phyloP scores from a whole-genome alignment of 2,797 vertebrate species.

The Lepidocolaptes lacrymiger region DNA sequence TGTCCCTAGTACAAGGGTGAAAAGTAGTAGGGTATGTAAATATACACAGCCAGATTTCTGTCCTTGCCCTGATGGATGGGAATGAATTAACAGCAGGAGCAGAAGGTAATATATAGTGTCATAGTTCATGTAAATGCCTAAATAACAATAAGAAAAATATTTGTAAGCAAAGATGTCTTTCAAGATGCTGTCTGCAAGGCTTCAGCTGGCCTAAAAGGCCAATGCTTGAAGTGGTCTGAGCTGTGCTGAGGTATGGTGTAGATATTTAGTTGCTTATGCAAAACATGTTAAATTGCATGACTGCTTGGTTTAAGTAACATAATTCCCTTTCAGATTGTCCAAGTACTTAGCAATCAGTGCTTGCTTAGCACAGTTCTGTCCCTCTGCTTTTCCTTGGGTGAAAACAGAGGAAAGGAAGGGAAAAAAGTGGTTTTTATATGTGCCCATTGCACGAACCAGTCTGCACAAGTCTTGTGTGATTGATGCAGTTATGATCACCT shows the following conservation, averaged over 20 bases:
- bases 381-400: background rate
- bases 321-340: slow-evolving; percentile 7
- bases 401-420: background rate
- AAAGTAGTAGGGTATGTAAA: background rate
- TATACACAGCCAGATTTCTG: background rate
- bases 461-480: background rate
- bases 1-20: background rate
- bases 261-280: background rate
- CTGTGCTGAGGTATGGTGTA: background rate
- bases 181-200: background rate
- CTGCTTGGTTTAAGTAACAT: background rate
- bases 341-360: background rate
- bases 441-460: background rate
- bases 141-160: background rate
- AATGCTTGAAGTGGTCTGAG: slow-evolving; percentile 12
- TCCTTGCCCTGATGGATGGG: background rate
- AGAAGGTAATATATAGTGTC: background rate
- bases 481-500: background rate
- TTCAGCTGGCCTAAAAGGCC: background rate
- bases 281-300: slow-evolving; percentile 11
- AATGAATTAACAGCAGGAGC: background rate
- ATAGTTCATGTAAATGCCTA: background rate
- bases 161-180: background rate
- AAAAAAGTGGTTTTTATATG: background rate
- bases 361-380: background rate